Evolutionary conservation across 2,113 vertebrate species (phyloP).

Genomic region (Brachypteracias leptosomus): DNA sequence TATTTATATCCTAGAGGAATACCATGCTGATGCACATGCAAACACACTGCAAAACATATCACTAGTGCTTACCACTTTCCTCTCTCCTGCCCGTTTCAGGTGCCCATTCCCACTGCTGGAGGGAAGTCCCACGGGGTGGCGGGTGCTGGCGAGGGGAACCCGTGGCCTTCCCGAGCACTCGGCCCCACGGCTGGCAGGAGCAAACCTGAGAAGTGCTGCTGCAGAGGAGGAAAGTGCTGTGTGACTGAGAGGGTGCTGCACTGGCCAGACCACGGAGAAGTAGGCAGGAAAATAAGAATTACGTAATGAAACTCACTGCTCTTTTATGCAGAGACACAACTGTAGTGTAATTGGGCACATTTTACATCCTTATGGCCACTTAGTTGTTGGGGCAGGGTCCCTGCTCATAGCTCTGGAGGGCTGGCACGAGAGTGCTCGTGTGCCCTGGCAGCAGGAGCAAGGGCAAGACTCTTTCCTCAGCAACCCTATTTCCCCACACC

Average conservation of each 20-base stretch:
- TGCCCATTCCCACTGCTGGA: not conserved
- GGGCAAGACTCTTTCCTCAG: not conserved
- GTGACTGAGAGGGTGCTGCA: not conserved
- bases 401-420: not conserved
- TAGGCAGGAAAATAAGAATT: not conserved
- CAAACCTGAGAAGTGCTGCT: not conserved
- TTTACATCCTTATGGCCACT: not conserved
- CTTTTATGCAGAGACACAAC: not conserved
- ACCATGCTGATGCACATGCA: not conserved
- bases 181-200: accelerated
- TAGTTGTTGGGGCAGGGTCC: not conserved
- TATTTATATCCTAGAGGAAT: not conserved
- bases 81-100: not conserved
- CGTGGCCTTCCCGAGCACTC: accelerated
- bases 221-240: not conserved
- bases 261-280: not conserved
- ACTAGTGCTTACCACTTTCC: not conserved
- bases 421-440: not conserved
- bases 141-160: not conserved
- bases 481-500: not conserved
- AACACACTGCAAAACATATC: not conserved
- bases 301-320: not conserved
- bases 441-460: not conserved
- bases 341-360: not conserved
- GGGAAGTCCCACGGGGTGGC: accelerated